Evolutionary conservation across 2,113 vertebrate genomes (phyloP), one percentile per base, ranked within the genome.

Genomic region (Mus spicilegus): DNA sequence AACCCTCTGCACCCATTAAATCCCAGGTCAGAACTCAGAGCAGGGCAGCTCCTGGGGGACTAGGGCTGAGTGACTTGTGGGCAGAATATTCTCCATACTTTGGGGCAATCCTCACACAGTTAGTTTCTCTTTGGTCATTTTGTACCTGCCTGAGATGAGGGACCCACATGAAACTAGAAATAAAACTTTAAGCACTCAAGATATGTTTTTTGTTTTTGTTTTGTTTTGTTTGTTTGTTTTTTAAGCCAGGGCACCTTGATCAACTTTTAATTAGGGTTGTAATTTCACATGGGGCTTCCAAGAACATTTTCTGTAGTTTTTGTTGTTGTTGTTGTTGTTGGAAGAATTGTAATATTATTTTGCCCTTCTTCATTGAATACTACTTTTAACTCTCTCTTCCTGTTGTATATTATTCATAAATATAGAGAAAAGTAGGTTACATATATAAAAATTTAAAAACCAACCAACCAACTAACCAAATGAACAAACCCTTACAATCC

Each of bases 401-500:
- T 61, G 28, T 67, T 95, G 36, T 20, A 78, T 88, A 67, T 46
- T 75, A 61, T 80, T 4, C 63, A 22, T 87, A 94, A 90, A 91
- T 80, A 70, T 28, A 56, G 81, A 81, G 61, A 54, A 42, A 77
- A 36, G 28, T 56, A 33, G 78, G 26, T 24, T 7, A 72, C 30
- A 51, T 63, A n/a, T 20, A 26, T 26, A n/a, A 8, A 86, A 33
- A 33, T 61, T 42, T 39, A 86, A 82, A 73, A 89, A n/a, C 67
- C 46, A 92, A 67, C 28, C 56, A 87, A 20, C 49, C 51, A 76
- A 26, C 75, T 42, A 46, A 77, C 33, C 33, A 80, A 81, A 12
- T 7, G 26, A 61, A 84, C 39, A 78, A 85, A 24, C 58, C 28
- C 1, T 20, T 51, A 39, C 39, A 24, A 13, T 91, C 81, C 54